Base-by-base conservation (phyloP, 2,888 invertebrate genomes). In the Chironomus riparius region DNA sequence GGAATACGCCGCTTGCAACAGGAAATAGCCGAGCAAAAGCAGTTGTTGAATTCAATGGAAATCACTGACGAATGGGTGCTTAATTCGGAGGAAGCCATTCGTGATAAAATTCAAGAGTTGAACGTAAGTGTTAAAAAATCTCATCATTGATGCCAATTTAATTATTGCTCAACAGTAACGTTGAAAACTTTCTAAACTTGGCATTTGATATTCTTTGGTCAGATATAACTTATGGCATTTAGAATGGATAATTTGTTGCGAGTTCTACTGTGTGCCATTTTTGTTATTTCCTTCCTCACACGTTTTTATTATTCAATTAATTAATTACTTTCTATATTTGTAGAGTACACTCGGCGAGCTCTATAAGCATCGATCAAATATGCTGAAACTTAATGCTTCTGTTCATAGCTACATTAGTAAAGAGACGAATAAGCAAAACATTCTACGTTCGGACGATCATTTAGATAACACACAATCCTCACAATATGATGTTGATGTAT, bases 371-470 rank as follows among this genome's bases (percentile, higher is more conserved):
- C 84, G 85, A 78, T 83, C 84, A 69, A 82, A 82, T 77, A 85
- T 85, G 85, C 78, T 85, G 76, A 83, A 83, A 77, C 79, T 85
- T 77, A 85, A 85, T 79, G 85, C 84, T 77, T 82, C 84, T 70
- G 85, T 85, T 77, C 85, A 85, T 78, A 84, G 85, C 80, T 84
- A 85, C 65, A 69, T 47, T 61, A 69, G 56, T 15, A n/a, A 62
- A 13, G 28, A 38, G 5, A 47, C 15, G 15, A 48, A 18, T 22
- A 47, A 38, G 1, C 18, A 70, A 13, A 38, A 13, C 13, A 15
- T 61, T 15, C 13, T 12, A 1, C 7, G 38, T 2, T 38, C 38
- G 7, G 22, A 22, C 0, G 76, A 72, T 47, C 69, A 76, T 12
- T n/a, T 18, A n/a, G 47, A 21, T 0, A 71, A 76, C n/a, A n/a